Conservation (phyloP, 2,888 invertebrate species). For the Asteroscopus sphinx region DNA sequence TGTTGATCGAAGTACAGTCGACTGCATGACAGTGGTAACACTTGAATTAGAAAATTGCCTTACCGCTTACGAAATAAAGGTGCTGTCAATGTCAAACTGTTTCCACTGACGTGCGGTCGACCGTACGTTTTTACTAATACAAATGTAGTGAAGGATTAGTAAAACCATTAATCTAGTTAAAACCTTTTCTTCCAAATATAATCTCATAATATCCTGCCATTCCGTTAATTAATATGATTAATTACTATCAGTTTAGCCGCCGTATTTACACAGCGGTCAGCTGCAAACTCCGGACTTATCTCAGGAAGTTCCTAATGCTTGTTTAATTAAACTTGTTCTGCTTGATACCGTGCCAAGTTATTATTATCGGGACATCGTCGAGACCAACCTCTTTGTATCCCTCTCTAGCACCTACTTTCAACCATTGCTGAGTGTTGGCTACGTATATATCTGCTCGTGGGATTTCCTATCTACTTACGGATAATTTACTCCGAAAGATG, state of each 20-base stretch:
- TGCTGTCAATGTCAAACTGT: no score
- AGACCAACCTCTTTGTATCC: constrained; percentile 12
- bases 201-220: constrained; percentile 5
- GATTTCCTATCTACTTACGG: constrained; percentile 1
- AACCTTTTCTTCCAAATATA: background rate
- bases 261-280: constrained; percentile 41
- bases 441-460: background rate
- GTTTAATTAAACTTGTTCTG: constrained; percentile 67
- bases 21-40: no score
- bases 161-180: no score
- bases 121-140: no score
- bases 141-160: no score
- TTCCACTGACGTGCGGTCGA: no score
- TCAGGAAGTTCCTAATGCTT: constrained; percentile 55
- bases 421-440: background rate
- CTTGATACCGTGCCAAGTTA: constrained; percentile 60
- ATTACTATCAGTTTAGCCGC: constrained; percentile 17
- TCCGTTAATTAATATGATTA: constrained; percentile 36
- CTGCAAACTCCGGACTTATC: constrained; percentile 47
- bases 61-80: no score
- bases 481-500: constrained; percentile 21
- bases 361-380: constrained; percentile 48
- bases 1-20: no score
- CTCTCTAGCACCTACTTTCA: background rate
- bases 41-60: no score